Conservation (phyloP, 1,140 invertebrate species). For the Forficula auricularia region DNA sequence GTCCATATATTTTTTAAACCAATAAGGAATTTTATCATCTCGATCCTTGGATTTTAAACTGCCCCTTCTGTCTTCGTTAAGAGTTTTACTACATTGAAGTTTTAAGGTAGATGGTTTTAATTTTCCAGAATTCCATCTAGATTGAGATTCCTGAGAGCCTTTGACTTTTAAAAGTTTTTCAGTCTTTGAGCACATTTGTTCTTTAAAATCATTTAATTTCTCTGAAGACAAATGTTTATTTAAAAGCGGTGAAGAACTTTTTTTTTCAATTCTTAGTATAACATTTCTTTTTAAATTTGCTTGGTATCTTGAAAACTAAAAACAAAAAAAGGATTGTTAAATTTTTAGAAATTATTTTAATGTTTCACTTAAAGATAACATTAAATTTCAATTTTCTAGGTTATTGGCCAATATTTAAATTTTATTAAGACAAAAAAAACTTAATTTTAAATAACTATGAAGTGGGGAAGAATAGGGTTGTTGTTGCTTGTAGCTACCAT, state of each 20-base stretch:
- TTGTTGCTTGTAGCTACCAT: no score
- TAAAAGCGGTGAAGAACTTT: not conserved
- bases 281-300: not conserved
- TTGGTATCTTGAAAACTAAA: not conserved
- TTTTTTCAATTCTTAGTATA: constrained; percentile 2
- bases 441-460: no score
- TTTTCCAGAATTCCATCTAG: no score
- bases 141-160: no score
- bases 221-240: not conserved
- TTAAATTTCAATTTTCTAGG: no score
- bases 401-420: no score
- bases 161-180: not conserved
- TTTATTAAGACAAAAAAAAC: no score
- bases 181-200: not conserved
- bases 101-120: no score
- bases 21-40: constrained; percentile 18
- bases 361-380: no score
- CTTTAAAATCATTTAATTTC: not conserved
- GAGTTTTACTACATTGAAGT: no score
- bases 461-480: no score
- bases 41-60: not conserved
- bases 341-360: no score
- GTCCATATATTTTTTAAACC: constrained; percentile 22
- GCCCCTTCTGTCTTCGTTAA: not conserved
- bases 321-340: not conserved